Conservation (phyloP, 2,888 invertebrate species). For the Spilosoma lubricipeda region DNA sequence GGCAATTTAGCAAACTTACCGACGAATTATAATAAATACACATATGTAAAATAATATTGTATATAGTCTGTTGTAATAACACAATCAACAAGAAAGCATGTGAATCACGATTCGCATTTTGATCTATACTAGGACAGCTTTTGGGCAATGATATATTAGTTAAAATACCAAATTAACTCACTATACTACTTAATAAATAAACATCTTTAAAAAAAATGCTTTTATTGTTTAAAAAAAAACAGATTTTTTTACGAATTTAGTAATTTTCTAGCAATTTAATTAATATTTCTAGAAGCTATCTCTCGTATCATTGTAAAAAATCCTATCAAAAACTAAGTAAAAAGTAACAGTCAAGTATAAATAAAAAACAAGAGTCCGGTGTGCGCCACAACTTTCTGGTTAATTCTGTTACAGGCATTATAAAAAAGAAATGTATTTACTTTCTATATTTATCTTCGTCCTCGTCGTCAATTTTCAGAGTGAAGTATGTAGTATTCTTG, state of each 20-base stretch:
- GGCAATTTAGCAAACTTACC: no score
- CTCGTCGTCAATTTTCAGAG: conserved; percentile 80
- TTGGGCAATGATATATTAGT: neutral
- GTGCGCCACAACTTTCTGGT: neutral
- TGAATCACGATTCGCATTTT: neutral
- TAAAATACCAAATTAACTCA: neutral
- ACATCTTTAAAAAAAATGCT: neutral
- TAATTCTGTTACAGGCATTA: neutral
- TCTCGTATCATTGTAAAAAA: neutral
- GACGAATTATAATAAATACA: neutral
- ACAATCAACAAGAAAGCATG: neutral
- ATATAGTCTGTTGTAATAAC: neutral
- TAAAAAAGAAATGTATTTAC: conserved; percentile 57
- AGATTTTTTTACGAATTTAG: neutral
- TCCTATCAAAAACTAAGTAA: neutral
- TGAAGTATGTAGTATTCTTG: conserved; percentile 80
- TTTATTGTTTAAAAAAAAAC: neutral
- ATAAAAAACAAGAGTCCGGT: no score
- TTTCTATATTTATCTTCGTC: conserved; percentile 78
- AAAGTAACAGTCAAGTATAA: no score
- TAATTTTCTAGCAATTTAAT: neutral
- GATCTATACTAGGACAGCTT: neutral
- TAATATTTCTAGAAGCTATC: neutral
- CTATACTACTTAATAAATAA: neutral
- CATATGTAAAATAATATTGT: neutral